A percentile compares a stretch with the other conserved stretches of the same genome.
These are phyloP conservation scores for Coluber constrictor DNA, from an alignment of 2,797 vertebrate species.

Conservation along the genomic window DNA sequence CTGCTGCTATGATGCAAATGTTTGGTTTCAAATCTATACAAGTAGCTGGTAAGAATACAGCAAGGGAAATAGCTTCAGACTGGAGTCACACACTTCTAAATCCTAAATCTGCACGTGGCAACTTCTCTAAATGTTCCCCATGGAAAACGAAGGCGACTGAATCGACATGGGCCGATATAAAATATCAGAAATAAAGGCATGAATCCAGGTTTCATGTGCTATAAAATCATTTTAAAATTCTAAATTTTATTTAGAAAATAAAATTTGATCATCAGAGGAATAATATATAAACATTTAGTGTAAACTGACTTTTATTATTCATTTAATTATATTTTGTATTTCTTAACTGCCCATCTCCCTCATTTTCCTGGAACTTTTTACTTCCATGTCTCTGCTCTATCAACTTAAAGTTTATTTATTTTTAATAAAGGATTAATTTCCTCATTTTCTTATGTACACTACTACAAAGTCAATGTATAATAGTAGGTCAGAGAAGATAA, in stretches of 20 bases:
- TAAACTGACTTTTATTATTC: background rate
- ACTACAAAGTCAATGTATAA: background rate
- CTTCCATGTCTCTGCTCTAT: background rate
- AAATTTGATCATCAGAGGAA: background rate
- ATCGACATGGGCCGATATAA: background rate
- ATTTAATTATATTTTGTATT: background rate
- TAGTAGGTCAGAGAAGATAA: background rate
- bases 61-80: background rate
- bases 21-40: slow-evolving; percentile 15
- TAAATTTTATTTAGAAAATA: slow-evolving; percentile 17
- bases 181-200: background rate
- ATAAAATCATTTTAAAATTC: background rate
- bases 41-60: background rate
- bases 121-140: background rate
- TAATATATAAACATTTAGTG: background rate
- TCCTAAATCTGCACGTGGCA: background rate
- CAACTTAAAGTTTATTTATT: background rate
- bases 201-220: background rate
- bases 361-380: background rate
- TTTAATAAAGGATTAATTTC: background rate
- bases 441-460: background rate
- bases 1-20: background rate
- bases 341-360: background rate
- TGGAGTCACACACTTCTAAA: background rate
- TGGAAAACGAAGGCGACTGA: background rate